Conservation (phyloP, 2,113 vertebrate species). For the Herpetotheres cachinnans region DNA sequence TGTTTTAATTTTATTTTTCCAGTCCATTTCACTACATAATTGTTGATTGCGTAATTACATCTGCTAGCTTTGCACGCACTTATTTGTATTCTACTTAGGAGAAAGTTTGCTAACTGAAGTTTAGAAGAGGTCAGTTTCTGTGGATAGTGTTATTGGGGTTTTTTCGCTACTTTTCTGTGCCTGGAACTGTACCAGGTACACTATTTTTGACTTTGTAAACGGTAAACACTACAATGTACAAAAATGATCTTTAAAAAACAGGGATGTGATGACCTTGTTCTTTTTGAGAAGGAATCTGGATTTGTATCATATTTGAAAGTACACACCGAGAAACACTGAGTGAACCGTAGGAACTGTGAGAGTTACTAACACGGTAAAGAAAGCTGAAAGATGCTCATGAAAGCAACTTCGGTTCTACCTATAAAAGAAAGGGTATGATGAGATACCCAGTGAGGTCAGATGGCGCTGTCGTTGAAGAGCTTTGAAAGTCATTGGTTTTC, state of each 20-base stretch:
- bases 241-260: background rate
- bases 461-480: background rate
- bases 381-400: background rate
- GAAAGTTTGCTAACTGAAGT: background rate
- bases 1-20: slow-evolving; percentile 49
- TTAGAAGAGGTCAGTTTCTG: background rate
- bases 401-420: background rate
- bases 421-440: background rate
- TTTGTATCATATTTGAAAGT: background rate
- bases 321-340: background rate
- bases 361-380: background rate
- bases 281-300: background rate
- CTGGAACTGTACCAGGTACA: background rate
- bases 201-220: background rate
- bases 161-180: background rate
- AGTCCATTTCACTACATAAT: slow-evolving; percentile 36
- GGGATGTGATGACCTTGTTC: background rate
- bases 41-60: background rate
- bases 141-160: background rate
- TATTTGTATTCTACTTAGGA: slow-evolving; percentile 5
- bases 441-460: background rate
- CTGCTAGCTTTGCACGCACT: background rate
- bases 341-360: background rate
- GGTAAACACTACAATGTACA: background rate
- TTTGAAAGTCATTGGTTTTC: background rate